Evolutionary conservation across 23 tunicate genomes (phyloP).

Genomic region (Ciona savignyi): DNA sequence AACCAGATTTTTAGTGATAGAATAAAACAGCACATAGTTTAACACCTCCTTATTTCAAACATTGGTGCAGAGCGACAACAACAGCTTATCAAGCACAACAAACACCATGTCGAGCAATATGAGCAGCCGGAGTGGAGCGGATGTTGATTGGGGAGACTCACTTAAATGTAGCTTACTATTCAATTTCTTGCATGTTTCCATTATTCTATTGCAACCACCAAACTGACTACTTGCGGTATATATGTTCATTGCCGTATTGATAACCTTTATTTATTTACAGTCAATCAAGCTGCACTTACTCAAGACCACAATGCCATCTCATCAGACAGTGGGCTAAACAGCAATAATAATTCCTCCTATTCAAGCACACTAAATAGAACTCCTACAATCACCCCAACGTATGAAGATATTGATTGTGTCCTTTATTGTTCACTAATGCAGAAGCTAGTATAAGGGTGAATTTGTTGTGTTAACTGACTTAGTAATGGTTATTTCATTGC

Average conservation of each 20-base stretch:
- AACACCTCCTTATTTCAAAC: no score
- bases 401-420: no score
- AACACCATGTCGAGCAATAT: conserved; percentile 12
- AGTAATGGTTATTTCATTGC: no score
- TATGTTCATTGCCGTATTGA: no score
- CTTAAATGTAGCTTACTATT: no score
- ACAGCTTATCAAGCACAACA: conserved; percentile 6
- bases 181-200: no score
- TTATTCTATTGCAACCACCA: no score
- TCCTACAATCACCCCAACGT: conserved; percentile 18
- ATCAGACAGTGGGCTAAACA: conserved; percentile 40
- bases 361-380: conserved; percentile 36
- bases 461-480: no score
- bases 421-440: not conserved
- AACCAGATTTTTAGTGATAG: no score
- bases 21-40: no score
- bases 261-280: not conserved
- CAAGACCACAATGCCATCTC: conserved; percentile 22
- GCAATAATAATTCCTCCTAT: conserved; percentile 58
- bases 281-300: not conserved
- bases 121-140: conserved; percentile 18
- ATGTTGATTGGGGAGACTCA: no score
- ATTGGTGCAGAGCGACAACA: conserved; percentile 6
- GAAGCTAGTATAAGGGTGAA: not conserved
- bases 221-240: no score